Evolutionary conservation across 1,140 invertebrate genomes (phyloP).

Genomic region (Delia radicum): DNA sequence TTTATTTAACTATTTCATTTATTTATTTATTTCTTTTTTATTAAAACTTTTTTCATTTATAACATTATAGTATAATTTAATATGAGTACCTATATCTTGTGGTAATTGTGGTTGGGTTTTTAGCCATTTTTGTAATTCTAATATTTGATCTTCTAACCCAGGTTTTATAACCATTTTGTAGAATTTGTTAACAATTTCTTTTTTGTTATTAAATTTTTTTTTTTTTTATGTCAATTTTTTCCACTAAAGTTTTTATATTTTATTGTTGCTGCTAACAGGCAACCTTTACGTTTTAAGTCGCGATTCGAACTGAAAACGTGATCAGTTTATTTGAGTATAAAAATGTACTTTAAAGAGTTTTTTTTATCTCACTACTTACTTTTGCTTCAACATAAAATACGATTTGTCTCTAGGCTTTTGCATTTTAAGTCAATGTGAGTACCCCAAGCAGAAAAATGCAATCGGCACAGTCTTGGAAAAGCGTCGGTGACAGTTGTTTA

Average conservation of each 20-base stretch:
- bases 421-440: too few species aligned
- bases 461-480: too few species aligned
- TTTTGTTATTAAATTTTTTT: neutral
- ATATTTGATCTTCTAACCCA: conserved; percentile 58
- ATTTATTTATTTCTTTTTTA: too few species aligned
- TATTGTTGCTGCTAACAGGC: neutral
- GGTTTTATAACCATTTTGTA: conserved; percentile 27
- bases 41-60: too few species aligned
- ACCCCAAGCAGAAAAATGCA: too few species aligned
- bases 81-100: conserved; percentile 66
- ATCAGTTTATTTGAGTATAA: neutral
- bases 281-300: conserved; percentile 18
- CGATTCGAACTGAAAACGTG: conserved; percentile 17
- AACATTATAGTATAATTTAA: too few species aligned
- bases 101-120: conserved; percentile 75
- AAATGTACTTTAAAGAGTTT: too few species aligned
- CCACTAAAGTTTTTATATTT: neutral
- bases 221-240: neutral
- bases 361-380: too few species aligned
- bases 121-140: conserved; percentile 72
- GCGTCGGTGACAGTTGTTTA: too few species aligned
- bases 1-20: too few species aligned
- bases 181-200: neutral
- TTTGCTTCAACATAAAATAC: too few species aligned
- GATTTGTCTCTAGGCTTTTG: too few species aligned